Conservation (phyloP, 2,888 invertebrate species). For the Eupithecia subumbrata region DNA sequence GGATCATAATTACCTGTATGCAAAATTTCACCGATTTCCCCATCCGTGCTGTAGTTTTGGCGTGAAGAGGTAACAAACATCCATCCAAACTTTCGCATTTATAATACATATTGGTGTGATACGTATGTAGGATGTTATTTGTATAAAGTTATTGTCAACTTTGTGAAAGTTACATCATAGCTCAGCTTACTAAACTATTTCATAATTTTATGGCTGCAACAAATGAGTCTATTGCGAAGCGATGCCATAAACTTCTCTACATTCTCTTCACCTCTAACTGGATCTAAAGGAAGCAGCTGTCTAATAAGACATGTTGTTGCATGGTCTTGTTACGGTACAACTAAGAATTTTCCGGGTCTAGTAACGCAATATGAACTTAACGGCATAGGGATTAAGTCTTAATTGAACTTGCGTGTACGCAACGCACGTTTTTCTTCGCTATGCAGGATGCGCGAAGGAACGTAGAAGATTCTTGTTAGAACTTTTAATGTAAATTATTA, state of each 20-base stretch:
- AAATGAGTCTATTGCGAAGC: slow-evolving; percentile 17
- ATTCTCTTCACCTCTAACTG: slow-evolving; percentile 41
- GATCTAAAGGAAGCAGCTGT: slow-evolving; percentile 63
- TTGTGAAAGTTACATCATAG: background rate
- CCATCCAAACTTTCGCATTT: too few relatives aligned
- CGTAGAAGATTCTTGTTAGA: slow-evolving; percentile 35
- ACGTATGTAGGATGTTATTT: background rate
- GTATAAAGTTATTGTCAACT: background rate
- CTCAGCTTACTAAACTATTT: background rate
- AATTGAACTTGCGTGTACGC: background rate
- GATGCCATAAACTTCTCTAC: slow-evolving; percentile 23
- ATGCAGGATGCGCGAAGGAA: slow-evolving; percentile 36
- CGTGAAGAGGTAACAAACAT: too few relatives aligned
- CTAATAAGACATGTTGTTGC: slow-evolving; percentile 57
- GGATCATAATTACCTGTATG: too few relatives aligned
- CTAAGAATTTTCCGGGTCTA: slow-evolving; percentile 32
- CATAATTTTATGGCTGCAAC: slow-evolving; percentile 4
- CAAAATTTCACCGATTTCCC: too few relatives aligned
- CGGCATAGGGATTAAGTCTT: background rate
- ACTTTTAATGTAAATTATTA: slow-evolving; percentile 36
- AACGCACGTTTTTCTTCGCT: slow-evolving; percentile 37
- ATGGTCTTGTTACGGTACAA: slow-evolving; percentile 44
- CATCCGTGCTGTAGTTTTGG: too few relatives aligned
- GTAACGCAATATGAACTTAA: slow-evolving; percentile 29
- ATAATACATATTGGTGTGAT: too few relatives aligned